Conservation (phyloP, 2,888 invertebrate species). For the Liposcelis brunnea region DNA sequence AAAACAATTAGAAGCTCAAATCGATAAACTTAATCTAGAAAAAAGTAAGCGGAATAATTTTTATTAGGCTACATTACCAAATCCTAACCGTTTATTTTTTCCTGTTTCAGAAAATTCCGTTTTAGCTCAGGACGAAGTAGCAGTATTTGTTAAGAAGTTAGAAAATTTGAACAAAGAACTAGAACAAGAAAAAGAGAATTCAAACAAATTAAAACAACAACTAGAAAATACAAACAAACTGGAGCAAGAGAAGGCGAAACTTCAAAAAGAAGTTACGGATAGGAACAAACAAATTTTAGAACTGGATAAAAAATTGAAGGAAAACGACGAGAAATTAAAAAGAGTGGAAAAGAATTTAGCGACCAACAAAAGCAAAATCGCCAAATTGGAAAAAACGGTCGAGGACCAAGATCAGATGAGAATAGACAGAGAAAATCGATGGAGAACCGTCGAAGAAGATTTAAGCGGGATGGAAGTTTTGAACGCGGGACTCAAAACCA, state of each 20-base stretch:
- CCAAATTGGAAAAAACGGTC: conserved; percentile 31
- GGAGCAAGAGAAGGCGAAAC: conserved; percentile 38
- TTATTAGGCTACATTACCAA: background rate
- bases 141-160: conserved; percentile 39
- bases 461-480: conserved; percentile 1
- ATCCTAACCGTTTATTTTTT: too few relatives aligned
- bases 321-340: conserved; percentile 45
- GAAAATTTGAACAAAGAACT: conserved; percentile 46
- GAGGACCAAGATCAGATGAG: conserved; percentile 29
- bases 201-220: conserved; percentile 41
- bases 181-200: conserved; percentile 43
- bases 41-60: conserved; percentile 31
- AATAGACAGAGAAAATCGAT: background rate
- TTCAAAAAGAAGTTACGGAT: conserved; percentile 42
- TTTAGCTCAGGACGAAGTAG: conserved; percentile 30
- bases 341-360: conserved; percentile 37
- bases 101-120: conserved; percentile 2
- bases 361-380: conserved; percentile 37
- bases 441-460: conserved; percentile 1
- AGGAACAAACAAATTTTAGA: conserved; percentile 43
- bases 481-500: conserved; percentile 27
- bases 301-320: conserved; percentile 47
- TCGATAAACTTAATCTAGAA: conserved; percentile 38
- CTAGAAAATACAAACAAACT: conserved; percentile 30
- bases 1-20: conserved; percentile 39